Evolutionary conservation across 1,140 invertebrate species (phyloP), one percentile per base, ranked within the genome.

Genomic region (Eubasilissa regina): DNA sequence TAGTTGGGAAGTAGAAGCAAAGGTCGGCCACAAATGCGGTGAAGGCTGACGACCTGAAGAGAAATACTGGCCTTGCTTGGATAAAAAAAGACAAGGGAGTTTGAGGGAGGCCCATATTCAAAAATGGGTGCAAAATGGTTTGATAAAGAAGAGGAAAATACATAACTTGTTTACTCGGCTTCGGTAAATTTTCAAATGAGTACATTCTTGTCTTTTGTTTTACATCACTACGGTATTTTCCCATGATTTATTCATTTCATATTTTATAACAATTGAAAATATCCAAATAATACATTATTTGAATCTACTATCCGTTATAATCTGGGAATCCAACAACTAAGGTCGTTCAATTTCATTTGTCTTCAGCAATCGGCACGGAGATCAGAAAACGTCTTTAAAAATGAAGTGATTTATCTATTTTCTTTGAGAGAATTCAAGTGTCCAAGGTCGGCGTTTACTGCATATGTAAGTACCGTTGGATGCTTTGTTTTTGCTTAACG

Each of bases 401-500:
- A 66, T 10, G 43, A 15, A 45, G 12, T 25, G 62, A 66, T 58
- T 66, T 66, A 35, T 66, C 13, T 66, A 66, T 66, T 43, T 66
- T 66, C 62, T 66, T 17, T 4, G 4, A n/a, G n/a, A 56, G 4
- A 56, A n/a, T 66, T 9, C 8, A 15, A 47, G 62, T 10, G 17
- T 13, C 60, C 62, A 66, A 66, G 62, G 62, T 43, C 62, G 62
- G 62, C 45, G 21, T 17, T 15, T 19, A 21, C 15, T 70, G 66
- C 45, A 70, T 47, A 47, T 70, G 66, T 51, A 70, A 70, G 45
- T 12, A 45, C 66, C 66, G 66, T 70, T 70, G 47, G 11, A 0
- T n/a, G 44, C 53, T 66, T 77, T 77, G 75, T 77, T 75, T 70
- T 74, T 43, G 51, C 13, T 44, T 15, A 56, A 55, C 70, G 35